Base-by-base conservation (phyloP, 2,113 vertebrate genomes). In the Laticauda colubrina region DNA sequence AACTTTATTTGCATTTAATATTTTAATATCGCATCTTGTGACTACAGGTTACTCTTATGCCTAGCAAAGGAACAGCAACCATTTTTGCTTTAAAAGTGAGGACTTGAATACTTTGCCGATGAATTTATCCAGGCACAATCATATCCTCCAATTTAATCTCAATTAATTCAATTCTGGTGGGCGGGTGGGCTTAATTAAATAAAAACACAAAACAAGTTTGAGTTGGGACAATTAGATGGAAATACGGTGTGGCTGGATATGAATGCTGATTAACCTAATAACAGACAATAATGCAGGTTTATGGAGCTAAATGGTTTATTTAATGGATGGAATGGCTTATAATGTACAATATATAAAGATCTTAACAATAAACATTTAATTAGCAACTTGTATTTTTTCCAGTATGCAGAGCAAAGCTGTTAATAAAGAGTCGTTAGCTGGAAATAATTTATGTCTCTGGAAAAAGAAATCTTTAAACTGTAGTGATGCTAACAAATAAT, bases 321-420 rank as follows among this genome's bases (percentile, higher is more conserved):
- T 96, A 97, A 97, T 92, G 94, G 94, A 94, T 94, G 39, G 93
- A 91, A 96, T 96, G 94, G 96, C 95, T 93, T 96, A 96, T 75
- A 94, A 93, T 94, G 93, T 94, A 88, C 94, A 93, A 94, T 94
- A 95, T 45, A 95, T 94, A 95, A 96, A 95, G 94, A 96, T 96
- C 92, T 96, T 97, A 96, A 97, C 94, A 95, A 95, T 95, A 97
- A 97, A 96, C 96, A 96, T 96, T 96, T 97, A 96, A 97, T 96
- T 97, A 95, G 94, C 93, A 94, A 90, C 94, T 93, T 95, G 92
- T 92, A 93, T 95, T 96, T 95, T 96, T 95, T 96, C 95, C 89
- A 75, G 56, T 95, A 23, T 87, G 81, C 3, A 1, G 89, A 93
- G 7, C 34, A 93, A 91, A 95, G 91, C 29, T 56, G 93, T 96